Conservation (phyloP, 2,797 vertebrate genomes). For the Gambusia yucatana region DNA sequence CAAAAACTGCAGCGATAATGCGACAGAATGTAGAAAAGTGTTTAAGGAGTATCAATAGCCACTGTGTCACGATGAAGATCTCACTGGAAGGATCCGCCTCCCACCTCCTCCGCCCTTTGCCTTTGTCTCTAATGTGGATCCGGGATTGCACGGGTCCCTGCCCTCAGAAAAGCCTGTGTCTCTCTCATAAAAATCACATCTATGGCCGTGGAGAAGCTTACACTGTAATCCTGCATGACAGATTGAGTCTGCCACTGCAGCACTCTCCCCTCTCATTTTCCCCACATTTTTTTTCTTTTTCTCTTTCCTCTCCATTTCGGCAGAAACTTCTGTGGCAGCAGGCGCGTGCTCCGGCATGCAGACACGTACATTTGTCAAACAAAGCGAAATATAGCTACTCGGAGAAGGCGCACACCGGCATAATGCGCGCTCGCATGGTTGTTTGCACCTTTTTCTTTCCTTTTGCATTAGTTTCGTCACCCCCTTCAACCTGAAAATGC, state of each 20-base stretch:
- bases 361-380: conserved; percentile 41
- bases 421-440: not conserved
- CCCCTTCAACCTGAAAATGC: conserved; percentile 23
- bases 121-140: conserved; percentile 70
- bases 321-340: conserved; percentile 55
- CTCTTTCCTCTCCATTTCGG: conserved; percentile 43
- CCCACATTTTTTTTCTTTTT: conserved; percentile 20
- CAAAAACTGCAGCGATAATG: not conserved
- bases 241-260: conserved; percentile 78
- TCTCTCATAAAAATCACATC: conserved; percentile 79
- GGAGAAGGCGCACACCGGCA: not conserved
- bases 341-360: conserved; percentile 17
- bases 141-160: conserved; percentile 50
- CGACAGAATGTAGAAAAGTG: not conserved
- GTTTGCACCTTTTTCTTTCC: not conserved
- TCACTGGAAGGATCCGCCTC: conserved; percentile 47
- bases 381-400: not conserved
- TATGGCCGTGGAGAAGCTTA: conserved; percentile 80
- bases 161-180: conserved; percentile 76
- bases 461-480: conserved; percentile 18
- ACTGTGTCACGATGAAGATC: conserved; percentile 24
- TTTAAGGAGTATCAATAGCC: not conserved
- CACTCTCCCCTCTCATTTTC: conserved; percentile 53
- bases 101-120: conserved; percentile 31
- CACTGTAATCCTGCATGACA: conserved; percentile 82